Evolutionary conservation across 2,797 vertebrate species (phyloP).

Genomic region (Petrocephalus schoutedeni): DNA sequence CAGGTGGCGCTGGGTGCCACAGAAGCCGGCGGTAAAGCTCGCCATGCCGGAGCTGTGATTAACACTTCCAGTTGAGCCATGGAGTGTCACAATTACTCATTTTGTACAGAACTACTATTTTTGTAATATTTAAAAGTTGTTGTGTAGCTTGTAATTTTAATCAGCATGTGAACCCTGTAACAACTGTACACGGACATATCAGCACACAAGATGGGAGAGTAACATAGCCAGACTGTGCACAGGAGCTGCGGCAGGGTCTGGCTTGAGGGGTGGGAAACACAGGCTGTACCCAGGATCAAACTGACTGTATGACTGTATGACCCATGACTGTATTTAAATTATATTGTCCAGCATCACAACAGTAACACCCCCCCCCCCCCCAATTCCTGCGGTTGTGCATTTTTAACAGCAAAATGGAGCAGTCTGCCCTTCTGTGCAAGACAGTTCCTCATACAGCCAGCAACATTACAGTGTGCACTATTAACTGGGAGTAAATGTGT

Average conservation of each 20-base stretch:
- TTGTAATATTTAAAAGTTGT: background rate
- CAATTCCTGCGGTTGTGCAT: background rate
- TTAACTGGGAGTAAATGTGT: slow-evolving; percentile 86
- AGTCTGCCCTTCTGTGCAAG: slow-evolving; percentile 28
- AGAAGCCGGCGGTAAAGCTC: background rate
- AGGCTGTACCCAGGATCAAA: background rate
- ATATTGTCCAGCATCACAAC: background rate
- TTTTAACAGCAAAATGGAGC: background rate
- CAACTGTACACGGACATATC: background rate
- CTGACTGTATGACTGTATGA: no score
- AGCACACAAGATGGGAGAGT: background rate
- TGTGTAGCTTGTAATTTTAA: background rate
- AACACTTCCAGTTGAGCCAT: background rate
- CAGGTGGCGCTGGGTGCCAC: background rate
- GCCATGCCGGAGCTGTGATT: background rate
- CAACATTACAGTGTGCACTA: slow-evolving; percentile 60
- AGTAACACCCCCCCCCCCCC: background rate
- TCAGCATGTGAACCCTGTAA: background rate
- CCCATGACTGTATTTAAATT: background rate
- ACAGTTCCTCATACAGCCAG: slow-evolving; percentile 21
- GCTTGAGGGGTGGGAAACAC: background rate
- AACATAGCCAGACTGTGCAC: background rate
- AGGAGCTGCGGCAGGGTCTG: background rate
- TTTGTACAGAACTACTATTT: background rate
- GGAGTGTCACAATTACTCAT: background rate